A percentile compares a stretch with the other conserved stretches of the same genome.
Evolutionary conservation across 2,113 vertebrate genomes (phyloP).

Genomic region (Anguilla rostrata): DNA sequence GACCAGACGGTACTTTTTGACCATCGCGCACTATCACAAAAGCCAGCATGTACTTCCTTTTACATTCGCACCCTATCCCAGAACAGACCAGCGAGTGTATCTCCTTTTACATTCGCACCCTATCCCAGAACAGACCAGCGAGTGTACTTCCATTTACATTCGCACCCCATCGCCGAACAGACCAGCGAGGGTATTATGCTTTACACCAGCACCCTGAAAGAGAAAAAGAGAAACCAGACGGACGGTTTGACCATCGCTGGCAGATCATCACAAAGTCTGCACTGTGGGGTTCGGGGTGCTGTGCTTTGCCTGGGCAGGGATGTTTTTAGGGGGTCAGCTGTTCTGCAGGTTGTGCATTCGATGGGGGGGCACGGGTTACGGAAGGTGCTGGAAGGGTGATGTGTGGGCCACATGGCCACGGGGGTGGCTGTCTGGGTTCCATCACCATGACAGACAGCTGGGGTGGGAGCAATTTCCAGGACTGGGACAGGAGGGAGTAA

Average conservation of each 20-base stretch:
- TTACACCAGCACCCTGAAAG: neutral
- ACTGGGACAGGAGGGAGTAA: slow-evolving; percentile 46
- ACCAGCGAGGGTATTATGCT: neutral
- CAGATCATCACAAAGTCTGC: too few relatives aligned
- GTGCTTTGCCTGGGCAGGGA: too few relatives aligned
- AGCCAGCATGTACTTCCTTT: neutral
- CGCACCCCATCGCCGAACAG: too few relatives aligned
- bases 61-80: too few relatives aligned
- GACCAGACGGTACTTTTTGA: too few relatives aligned
- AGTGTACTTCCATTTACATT: neutral
- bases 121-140: too few relatives aligned
- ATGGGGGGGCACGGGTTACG: slow-evolving; percentile 60
- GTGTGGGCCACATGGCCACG: slow-evolving; percentile 64
- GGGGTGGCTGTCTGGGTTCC: slow-evolving; percentile 75
- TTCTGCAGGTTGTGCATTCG: neutral
- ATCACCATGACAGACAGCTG: slow-evolving; percentile 72
- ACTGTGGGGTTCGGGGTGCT: too few relatives aligned
- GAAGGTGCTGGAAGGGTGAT: slow-evolving; percentile 45
- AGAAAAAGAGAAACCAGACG: neutral
- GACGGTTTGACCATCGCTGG: neutral
- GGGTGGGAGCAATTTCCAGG: slow-evolving; percentile 46
- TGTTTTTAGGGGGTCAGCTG: neutral
- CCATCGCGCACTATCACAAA: too few relatives aligned
- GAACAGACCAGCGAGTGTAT: neutral
- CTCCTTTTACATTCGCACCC: neutral